phyloP scores from a whole-genome alignment of 2,113 vertebrate species.

The Pseudorhombus dupliciocellatus region DNA sequence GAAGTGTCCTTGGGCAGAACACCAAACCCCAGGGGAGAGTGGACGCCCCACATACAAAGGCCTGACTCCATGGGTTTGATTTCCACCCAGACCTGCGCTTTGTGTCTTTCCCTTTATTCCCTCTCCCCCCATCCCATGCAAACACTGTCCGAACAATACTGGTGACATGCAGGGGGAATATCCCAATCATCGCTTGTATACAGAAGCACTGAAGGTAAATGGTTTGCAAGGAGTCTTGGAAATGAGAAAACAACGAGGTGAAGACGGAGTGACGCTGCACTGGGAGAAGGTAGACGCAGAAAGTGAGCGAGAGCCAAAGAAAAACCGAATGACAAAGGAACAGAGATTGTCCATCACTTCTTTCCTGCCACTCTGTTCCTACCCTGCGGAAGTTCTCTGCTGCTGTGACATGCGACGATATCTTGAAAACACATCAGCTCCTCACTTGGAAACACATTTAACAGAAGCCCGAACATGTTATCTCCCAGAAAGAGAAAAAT shows the following conservation, averaged over 20 bases:
- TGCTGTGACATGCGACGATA: neutral
- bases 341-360: neutral
- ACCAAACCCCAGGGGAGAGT: too few species aligned
- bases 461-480: neutral
- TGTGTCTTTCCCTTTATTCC: too few species aligned
- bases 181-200: too few species aligned
- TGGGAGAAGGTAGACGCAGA: neutral
- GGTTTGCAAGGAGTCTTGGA: neutral
- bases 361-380: neutral
- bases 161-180: too few species aligned
- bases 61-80: too few species aligned
- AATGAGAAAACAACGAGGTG: neutral
- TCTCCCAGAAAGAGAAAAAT: neutral
- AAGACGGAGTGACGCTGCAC: too few species aligned
- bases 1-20: too few species aligned
- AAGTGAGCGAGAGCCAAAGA: neutral
- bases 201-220: neutral
- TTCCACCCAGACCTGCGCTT: too few species aligned
- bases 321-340: neutral
- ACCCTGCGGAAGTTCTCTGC: neutral
- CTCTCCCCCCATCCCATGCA: too few species aligned
- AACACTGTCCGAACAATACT: too few species aligned
- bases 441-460: neutral
- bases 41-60: too few species aligned
- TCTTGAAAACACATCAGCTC: neutral